Evolutionary conservation across 2,888 invertebrate species (phyloP).

Genomic region (Acheta domesticus): DNA sequence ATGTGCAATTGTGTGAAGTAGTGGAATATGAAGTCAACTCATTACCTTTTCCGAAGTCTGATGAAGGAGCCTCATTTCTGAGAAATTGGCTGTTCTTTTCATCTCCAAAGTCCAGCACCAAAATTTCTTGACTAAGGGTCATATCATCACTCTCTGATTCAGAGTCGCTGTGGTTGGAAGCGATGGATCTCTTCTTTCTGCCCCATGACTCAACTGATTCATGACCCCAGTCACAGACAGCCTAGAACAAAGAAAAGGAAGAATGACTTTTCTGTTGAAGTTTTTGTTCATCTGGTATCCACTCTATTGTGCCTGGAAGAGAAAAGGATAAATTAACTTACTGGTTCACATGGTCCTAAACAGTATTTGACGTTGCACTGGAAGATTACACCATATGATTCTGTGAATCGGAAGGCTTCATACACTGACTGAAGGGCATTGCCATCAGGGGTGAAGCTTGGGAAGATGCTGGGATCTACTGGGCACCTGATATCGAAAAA

Average conservation of each 20-base stretch:
- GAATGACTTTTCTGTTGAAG: conserved; percentile 27
- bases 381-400: conserved; percentile 94
- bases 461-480: conserved; percentile 89
- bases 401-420: conserved; percentile 93
- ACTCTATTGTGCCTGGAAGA: neutral
- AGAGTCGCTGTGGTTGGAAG: conserved; percentile 49
- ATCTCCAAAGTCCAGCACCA: conserved; percentile 89
- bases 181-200: conserved; percentile 73
- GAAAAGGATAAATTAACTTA: conserved; percentile 50
- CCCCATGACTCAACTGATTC: conserved; percentile 90
- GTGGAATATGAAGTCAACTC: no score
- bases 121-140: conserved; percentile 91
- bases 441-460: conserved; percentile 85
- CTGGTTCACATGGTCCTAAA: conserved; percentile 89
- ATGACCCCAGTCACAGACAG: conserved; percentile 86
- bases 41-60: conserved; percentile 70
- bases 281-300: neutral
- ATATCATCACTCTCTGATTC: conserved; percentile 70
- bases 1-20: neutral
- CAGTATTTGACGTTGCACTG: conserved; percentile 96
- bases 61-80: conserved; percentile 67
- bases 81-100: conserved; percentile 80
- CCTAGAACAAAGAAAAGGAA: conserved; percentile 52
- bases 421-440: conserved; percentile 87
- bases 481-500: conserved; percentile 63